phyloP scores from a whole-genome alignment of 1,140 invertebrate species.

The Drosophila nannoptera region DNA sequence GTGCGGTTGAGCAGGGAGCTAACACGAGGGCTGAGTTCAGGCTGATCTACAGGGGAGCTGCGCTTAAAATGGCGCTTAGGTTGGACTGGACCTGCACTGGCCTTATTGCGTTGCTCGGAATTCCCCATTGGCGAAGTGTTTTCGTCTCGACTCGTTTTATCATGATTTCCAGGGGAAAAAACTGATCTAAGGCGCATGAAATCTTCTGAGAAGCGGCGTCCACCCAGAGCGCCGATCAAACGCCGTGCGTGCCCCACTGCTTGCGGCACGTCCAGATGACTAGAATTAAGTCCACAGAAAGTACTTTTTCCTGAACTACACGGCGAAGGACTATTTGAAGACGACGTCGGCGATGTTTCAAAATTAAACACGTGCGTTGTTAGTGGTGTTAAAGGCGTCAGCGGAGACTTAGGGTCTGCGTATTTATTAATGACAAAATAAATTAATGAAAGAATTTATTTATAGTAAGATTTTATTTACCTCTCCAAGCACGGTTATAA shows the following conservation, averaged over 20 bases:
- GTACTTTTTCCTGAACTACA: background rate
- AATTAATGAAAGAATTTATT: background rate
- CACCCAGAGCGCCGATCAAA: background rate
- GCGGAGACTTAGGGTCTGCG: slow-evolving; percentile 52
- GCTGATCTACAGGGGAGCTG: slow-evolving; percentile 54
- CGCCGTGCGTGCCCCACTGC: background rate
- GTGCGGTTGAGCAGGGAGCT: slow-evolving; percentile 50
- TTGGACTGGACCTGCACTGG: background rate
- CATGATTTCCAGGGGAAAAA: slow-evolving; percentile 49
- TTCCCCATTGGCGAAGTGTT: background rate
- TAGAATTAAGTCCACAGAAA: slow-evolving; percentile 8
- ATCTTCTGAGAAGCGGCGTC: slow-evolving; percentile 40
- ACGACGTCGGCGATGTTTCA: slow-evolving; percentile 19
- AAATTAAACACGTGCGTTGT: slow-evolving; percentile 43
- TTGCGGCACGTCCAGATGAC: slow-evolving; percentile 10
- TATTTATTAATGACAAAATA: background rate
- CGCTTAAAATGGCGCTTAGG: slow-evolving; percentile 35
- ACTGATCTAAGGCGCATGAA: slow-evolving; percentile 55
- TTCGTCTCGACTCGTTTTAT: slow-evolving; percentile 12
- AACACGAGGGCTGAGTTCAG: slow-evolving; percentile 49
- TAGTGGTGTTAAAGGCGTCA: slow-evolving; percentile 55
- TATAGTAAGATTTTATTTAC: slow-evolving; percentile 19
- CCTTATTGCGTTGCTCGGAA: background rate
- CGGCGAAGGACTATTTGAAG: slow-evolving; percentile 13
- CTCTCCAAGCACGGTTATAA: slow-evolving; percentile 60